Percentiles rank a stretch among this genome's conserved stretches.
Evolutionary conservation across 2,888 invertebrate genomes (phyloP).

Genomic region (Cynaeus angustus): DNA sequence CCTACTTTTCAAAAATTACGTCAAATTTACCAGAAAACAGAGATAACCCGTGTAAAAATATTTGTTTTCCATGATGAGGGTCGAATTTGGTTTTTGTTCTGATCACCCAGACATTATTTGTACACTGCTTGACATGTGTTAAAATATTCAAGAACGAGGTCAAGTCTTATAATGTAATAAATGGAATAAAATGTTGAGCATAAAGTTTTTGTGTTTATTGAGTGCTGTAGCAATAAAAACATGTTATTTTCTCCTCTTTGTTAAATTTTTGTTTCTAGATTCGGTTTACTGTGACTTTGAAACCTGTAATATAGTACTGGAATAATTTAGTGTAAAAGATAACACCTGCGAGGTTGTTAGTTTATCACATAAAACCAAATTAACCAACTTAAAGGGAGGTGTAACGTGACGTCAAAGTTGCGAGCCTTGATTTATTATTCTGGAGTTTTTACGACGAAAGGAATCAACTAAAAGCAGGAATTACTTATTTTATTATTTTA

Average conservation of each 20-base stretch:
- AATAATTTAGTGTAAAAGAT: too few species aligned
- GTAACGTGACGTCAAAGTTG: constrained; percentile 1
- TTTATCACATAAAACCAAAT: not conserved
- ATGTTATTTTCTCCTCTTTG: too few species aligned
- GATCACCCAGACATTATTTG: not conserved
- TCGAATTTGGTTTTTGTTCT: not conserved
- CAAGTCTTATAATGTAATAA: too few species aligned
- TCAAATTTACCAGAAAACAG: constrained; percentile 4
- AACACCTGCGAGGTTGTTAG: too few species aligned
- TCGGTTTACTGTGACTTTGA: too few species aligned
- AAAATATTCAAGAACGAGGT: not conserved
- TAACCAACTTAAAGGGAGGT: not conserved
- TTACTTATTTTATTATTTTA: constrained; percentile 43
- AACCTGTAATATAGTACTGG: too few species aligned
- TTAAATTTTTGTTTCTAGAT: too few species aligned
- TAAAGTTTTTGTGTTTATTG: too few species aligned
- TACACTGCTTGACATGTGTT: not conserved
- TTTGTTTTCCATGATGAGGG: not conserved
- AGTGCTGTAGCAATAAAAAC: too few species aligned
- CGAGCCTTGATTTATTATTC: constrained; percentile 15
- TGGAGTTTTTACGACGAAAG: constrained; percentile 7
- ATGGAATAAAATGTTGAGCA: not conserved
- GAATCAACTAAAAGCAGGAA: constrained; percentile 12
- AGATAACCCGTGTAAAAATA: constrained; percentile 17
- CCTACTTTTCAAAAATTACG: constrained; percentile 23